Evolutionary conservation across 2,888 invertebrate species (phyloP), one percentile per base, ranked within the genome.

Genomic region (Tethea ocularis): DNA sequence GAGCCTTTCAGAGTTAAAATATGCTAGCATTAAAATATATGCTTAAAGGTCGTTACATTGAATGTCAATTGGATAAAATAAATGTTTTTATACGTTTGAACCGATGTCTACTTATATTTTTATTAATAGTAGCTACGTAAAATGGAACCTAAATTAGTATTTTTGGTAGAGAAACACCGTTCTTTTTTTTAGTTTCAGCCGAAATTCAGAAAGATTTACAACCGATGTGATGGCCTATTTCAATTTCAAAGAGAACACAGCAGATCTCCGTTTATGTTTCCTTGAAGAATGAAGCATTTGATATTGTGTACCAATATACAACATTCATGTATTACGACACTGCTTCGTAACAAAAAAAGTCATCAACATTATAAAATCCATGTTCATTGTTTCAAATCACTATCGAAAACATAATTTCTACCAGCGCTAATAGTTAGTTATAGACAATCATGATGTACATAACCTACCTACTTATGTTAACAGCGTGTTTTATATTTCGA

Each of bases 161-260:
- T 46, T 46, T 46, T 20, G 8, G 46, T 46, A 46, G 8, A 10
- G 20, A 46, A 46, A 46, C 46, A 46, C 10, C 20, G 20, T 15
- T 20, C 15, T 46, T 8, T n/a, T 20, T 20, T 20, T 7, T 8
- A 46, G 46, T 10, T 20, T 41, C 41, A 41, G 17, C 17, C 17
- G 46, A 20, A n/a, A 10, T 46, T 20, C n/a, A 46, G n/a, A 20
- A 46, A 46, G 46, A 46, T 46, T 46, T n/a, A 46, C 46, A 20
- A 46, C 46, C 46, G 20, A 46, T 46, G 46, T 20, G 41, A 41
- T 41, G 46, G 46, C 46, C 46, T 10, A 20, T 46, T 46, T 46
- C 46, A 20, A 46, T 46, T 46, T 46, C 20, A 17, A 46, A 46
- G 46, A 46, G 20, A 20, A 46, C 46, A 20, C 20, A 46, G 7